Percentiles rank a stretch among this genome's conserved stretches.
Evolutionary conservation across 2,113 vertebrate species (phyloP).

Genomic region (Dissostichus mawsoni): DNA sequence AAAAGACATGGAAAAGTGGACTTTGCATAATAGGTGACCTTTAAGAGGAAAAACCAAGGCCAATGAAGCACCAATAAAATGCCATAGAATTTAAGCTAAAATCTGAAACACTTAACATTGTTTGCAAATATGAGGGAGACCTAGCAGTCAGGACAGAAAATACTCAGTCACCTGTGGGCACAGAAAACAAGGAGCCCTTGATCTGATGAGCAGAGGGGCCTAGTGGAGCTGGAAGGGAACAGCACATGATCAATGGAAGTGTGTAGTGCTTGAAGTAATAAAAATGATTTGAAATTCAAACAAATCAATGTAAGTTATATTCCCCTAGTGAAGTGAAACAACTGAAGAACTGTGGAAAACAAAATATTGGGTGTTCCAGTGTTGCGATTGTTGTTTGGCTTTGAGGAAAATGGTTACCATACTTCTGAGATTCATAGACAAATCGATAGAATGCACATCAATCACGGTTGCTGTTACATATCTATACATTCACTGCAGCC

Average conservation of each 20-base stretch:
- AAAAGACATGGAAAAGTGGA: no score
- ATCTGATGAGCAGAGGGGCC: not conserved
- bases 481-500: conserved; percentile 18
- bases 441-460: not conserved
- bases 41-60: no score
- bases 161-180: not conserved
- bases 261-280: not conserved
- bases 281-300: not conserved
- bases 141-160: not conserved
- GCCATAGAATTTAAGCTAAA: not conserved
- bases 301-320: not conserved
- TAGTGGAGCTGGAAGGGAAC: not conserved
- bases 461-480: not conserved
- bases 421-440: not conserved
- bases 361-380: no score
- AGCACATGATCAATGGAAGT: not conserved
- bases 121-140: not conserved
- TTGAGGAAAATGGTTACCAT: not conserved
- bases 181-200: not conserved
- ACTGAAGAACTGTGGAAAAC: no score
- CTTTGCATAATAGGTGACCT: no score
- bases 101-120: not conserved
- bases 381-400: no score
- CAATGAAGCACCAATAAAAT: not conserved
- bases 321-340: no score